Conservation (phyloP, 2,888 invertebrate genomes). For the Noctua janthe region DNA sequence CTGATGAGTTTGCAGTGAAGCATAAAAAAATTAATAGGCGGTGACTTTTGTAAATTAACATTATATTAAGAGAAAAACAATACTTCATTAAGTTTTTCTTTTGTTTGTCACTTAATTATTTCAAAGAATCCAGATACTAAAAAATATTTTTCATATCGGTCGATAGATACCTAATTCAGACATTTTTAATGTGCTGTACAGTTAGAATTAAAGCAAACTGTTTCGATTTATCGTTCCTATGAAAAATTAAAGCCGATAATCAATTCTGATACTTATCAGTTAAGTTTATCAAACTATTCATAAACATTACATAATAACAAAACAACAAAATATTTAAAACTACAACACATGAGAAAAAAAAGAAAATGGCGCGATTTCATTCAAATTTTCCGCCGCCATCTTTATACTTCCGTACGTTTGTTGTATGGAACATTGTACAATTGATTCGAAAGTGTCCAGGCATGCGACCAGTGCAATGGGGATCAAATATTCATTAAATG, state of each 20-base stretch:
- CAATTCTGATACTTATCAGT: background rate
- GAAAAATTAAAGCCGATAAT: background rate
- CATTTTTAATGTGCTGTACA: background rate
- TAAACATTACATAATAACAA: background rate
- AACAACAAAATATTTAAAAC: background rate
- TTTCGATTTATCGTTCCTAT: background rate
- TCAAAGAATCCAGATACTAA: background rate
- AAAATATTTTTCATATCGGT: background rate
- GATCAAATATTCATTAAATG: conserved; percentile 87
- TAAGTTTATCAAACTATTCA: background rate
- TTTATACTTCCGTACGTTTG: conserved; percentile 62
- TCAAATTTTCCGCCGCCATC: conserved; percentile 45
- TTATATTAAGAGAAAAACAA: background rate
- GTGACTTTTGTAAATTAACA: background rate
- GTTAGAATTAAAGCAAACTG: background rate
- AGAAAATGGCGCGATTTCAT: conserved; percentile 16
- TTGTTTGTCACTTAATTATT: background rate
- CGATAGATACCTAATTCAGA: background rate
- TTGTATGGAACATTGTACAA: conserved; percentile 70
- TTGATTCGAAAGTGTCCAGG: conserved; percentile 81
- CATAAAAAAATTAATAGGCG: background rate
- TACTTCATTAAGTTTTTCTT: background rate
- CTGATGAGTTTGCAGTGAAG: background rate
- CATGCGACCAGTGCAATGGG: conserved; percentile 76
- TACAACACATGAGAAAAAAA: background rate